These are phyloP conservation scores for Beris chalybata DNA, from an alignment of 2,888 invertebrate genomes.

Conservation along the genomic window DNA sequence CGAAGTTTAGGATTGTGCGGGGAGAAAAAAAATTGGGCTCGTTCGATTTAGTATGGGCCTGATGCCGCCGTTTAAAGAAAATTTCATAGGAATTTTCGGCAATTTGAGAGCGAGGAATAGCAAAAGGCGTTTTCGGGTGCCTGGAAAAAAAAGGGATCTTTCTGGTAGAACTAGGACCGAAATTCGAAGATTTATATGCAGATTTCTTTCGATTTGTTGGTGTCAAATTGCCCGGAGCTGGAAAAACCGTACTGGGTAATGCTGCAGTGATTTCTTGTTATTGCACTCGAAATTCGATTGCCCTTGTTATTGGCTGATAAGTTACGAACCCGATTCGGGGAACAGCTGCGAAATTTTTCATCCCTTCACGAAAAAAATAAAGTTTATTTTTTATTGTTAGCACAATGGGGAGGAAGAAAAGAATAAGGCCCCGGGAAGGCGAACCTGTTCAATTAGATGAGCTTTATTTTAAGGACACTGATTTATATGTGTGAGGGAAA, in stretches of 20 bases:
- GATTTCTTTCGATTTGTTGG: slow-evolving; percentile 27
- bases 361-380: background rate
- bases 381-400: background rate
- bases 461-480: slow-evolving; percentile 6
- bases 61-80: slow-evolving; percentile 10
- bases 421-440: background rate
- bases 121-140: slow-evolving; percentile 4
- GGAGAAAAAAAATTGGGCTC: too few relatives aligned
- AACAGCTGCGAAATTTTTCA: slow-evolving; percentile 17
- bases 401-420: background rate
- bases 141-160: background rate
- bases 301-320: slow-evolving; percentile 24
- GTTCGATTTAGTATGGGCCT: slow-evolving; percentile 5
- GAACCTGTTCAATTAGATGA: slow-evolving; percentile 10
- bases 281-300: slow-evolving; percentile 16
- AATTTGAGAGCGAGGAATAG: slow-evolving; percentile 3
- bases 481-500: background rate
- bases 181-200: slow-evolving; percentile 28
- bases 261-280: slow-evolving; percentile 26
- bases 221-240: slow-evolving; percentile 14
- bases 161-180: background rate
- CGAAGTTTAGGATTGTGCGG: too few relatives aligned
- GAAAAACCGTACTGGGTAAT: slow-evolving; percentile 1
- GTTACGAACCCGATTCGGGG: slow-evolving; percentile 8
- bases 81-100: slow-evolving; percentile 17